phyloP scores from a whole-genome alignment of 2,113 vertebrate genomes.

The Lepus americanus region DNA sequence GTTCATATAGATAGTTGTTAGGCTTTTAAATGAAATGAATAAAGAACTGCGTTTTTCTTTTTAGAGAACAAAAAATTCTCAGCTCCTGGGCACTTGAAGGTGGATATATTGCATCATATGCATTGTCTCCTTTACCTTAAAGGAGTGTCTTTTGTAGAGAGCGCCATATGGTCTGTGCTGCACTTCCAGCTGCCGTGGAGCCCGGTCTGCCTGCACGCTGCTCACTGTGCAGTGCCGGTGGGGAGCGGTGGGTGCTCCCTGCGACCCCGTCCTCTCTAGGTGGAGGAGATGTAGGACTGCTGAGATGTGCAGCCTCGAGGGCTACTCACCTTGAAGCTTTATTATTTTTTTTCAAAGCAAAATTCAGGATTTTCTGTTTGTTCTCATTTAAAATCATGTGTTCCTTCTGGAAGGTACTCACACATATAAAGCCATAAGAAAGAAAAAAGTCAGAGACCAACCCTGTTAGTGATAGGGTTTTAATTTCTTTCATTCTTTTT shows the following conservation, averaged over 20 bases:
- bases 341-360: neutral
- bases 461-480: neutral
- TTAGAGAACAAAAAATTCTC: neutral
- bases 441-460: neutral
- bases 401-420: neutral
- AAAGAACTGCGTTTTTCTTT: neutral
- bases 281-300: neutral
- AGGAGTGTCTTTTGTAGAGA: neutral
- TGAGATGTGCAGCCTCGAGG: neutral
- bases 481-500: neutral
- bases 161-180: accelerated
- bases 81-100: neutral
- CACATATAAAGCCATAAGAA: neutral
- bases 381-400: neutral
- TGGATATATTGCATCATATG: neutral
- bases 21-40: neutral
- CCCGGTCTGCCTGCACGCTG: accelerated
- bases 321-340: neutral
- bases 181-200: neutral
- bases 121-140: neutral
- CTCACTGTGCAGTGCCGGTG: neutral
- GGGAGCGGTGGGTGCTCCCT: neutral
- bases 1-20: neutral
- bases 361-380: constrained; percentile 21
- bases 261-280: accelerated